A percentile compares a stretch with the other conserved stretches of the same genome.
phyloP scores from a whole-genome alignment of 2,797 vertebrate species.

The Lateolabrax maculatus region DNA sequence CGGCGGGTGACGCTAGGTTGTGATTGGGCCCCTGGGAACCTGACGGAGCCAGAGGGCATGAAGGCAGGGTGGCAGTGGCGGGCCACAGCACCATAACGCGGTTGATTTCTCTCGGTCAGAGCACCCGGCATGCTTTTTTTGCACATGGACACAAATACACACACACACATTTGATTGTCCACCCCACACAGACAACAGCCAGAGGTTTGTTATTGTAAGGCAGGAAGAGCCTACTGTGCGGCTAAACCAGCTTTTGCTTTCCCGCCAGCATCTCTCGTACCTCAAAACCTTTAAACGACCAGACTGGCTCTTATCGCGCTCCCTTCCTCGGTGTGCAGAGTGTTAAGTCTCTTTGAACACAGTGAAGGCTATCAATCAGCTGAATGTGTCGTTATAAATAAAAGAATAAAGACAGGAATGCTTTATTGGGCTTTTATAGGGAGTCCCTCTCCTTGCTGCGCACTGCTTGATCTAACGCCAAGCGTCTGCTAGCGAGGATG shows the following conservation, averaged over 20 bases:
- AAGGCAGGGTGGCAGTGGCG: slow-evolving; percentile 61
- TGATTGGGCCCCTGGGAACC: slow-evolving; percentile 81
- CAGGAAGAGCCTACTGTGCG: slow-evolving; percentile 69
- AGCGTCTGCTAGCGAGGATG: slow-evolving; percentile 57
- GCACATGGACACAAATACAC: slow-evolving; percentile 18
- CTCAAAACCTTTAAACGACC: slow-evolving; percentile 25
- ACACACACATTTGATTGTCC: slow-evolving; percentile 48
- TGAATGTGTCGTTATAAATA: slow-evolving; percentile 36
- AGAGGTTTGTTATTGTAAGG: slow-evolving; percentile 67
- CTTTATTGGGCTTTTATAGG: slow-evolving; percentile 58
- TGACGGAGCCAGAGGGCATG: slow-evolving; percentile 53
- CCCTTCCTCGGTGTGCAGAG: neutral
- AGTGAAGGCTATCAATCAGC: slow-evolving; percentile 44
- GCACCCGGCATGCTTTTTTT: slow-evolving; percentile 57
- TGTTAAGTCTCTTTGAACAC: slow-evolving; percentile 3
- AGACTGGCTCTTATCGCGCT: neutral
- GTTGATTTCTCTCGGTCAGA: slow-evolving; percentile 67
- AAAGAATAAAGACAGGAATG: slow-evolving; percentile 43
- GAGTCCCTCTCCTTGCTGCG: slow-evolving; percentile 47
- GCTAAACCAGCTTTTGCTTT: slow-evolving; percentile 43
- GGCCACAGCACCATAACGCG: slow-evolving; percentile 46
- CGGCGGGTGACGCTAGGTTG: slow-evolving; percentile 72
- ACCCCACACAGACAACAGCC: slow-evolving; percentile 67
- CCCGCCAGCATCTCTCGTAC: slow-evolving; percentile 22
- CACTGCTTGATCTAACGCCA: slow-evolving; percentile 69